phyloP scores from a whole-genome alignment of 2,113 vertebrate species.

The Pardalotus punctatus region DNA sequence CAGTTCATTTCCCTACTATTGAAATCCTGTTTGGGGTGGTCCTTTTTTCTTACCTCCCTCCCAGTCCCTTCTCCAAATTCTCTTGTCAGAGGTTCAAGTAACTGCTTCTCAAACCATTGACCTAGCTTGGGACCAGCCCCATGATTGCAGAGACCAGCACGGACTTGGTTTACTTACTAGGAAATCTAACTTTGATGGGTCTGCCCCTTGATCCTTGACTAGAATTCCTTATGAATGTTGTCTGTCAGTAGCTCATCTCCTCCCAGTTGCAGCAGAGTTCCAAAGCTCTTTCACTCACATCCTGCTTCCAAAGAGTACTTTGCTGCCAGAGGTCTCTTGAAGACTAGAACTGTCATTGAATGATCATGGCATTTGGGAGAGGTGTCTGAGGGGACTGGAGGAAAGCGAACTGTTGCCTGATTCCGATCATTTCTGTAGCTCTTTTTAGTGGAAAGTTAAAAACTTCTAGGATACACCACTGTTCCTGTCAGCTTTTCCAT shows the following conservation, averaged over 20 bases:
- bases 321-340: background rate
- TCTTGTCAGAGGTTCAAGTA: background rate
- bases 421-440: background rate
- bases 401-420: background rate
- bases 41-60: background rate
- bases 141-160: background rate
- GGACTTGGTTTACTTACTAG: background rate
- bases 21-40: background rate
- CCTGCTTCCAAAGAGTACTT: background rate
- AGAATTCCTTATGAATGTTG: background rate
- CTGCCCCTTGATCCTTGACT: background rate
- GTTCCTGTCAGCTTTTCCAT: background rate
- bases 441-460: background rate
- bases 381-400: background rate
- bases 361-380: background rate
- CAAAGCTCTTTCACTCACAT: background rate
- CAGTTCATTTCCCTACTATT: background rate
- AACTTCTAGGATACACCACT: background rate
- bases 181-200: background rate
- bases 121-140: background rate
- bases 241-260: background rate
- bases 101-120: conserved; percentile 2
- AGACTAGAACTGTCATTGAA: background rate
- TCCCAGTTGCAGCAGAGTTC: background rate
- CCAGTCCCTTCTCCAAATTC: background rate